These are phyloP conservation scores for Scophthalmus maximus DNA, from an alignment of 2,113 vertebrate genomes.

Conservation along the genomic window DNA sequence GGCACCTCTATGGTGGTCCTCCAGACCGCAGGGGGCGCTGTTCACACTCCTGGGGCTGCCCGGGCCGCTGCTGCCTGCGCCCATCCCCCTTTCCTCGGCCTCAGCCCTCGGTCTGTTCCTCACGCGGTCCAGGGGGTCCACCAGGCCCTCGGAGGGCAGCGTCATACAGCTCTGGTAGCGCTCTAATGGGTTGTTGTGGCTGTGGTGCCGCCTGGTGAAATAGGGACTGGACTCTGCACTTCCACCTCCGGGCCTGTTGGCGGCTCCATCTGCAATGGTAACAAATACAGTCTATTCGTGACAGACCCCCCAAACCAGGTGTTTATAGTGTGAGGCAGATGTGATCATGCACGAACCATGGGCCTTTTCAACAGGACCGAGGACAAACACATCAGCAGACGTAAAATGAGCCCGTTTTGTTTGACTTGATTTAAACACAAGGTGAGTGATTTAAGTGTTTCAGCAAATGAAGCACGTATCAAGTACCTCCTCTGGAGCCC, in stretches of 20 bases:
- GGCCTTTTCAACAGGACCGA: too few species aligned
- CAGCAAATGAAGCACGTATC: too few species aligned
- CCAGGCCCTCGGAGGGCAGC: slow-evolving; percentile 67
- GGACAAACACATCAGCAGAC: too few species aligned
- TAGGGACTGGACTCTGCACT: slow-evolving; percentile 85
- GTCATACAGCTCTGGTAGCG: slow-evolving; percentile 85
- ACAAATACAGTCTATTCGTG: too few species aligned
- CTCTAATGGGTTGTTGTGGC: slow-evolving; percentile 58
- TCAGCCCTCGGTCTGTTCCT: slow-evolving; percentile 27
- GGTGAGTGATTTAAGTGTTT: too few species aligned
- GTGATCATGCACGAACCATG: too few species aligned
- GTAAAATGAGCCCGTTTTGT: too few species aligned
- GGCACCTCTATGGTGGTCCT: slow-evolving; percentile 17
- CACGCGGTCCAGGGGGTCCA: slow-evolving; percentile 57
- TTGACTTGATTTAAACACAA: too few species aligned
- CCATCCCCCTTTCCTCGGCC: slow-evolving; percentile 43
- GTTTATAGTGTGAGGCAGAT: too few species aligned
- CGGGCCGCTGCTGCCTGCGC: slow-evolving; percentile 48
- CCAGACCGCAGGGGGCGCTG: slow-evolving; percentile 64
- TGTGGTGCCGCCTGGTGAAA: slow-evolving; percentile 76
- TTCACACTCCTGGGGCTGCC: slow-evolving; percentile 76
- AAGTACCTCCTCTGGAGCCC: slow-evolving; percentile 50
- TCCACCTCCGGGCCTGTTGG: slow-evolving; percentile 44
- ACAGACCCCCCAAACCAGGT: too few species aligned
- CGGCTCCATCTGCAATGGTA: slow-evolving; percentile 26